A percentile compares a stretch with the other conserved stretches of the same genome.
Evolutionary conservation across 1,140 invertebrate genomes (phyloP).

Genomic region (Oncopeltus fasciatus): DNA sequence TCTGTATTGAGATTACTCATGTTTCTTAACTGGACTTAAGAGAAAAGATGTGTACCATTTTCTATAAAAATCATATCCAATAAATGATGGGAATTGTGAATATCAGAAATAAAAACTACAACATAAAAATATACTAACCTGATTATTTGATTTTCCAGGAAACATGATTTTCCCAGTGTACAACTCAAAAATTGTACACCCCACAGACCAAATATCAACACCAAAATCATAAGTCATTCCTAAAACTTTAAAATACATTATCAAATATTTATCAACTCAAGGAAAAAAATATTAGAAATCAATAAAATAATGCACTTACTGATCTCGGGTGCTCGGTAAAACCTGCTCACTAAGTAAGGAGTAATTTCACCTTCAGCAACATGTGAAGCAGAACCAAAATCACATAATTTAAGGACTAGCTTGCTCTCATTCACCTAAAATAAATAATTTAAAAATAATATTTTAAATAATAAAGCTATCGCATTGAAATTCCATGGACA

Average conservation of each 20-base stretch:
- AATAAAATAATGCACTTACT: constrained; percentile 61
- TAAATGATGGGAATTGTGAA: no score
- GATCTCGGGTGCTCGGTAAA: constrained; percentile 97
- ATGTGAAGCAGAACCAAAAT: constrained; percentile 96
- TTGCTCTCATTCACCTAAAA: constrained; percentile 89
- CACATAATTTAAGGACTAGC: constrained; percentile 89
- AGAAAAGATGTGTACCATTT: no score
- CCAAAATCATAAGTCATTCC: constrained; percentile 93
- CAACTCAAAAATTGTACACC: constrained; percentile 96
- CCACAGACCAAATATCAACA: constrained; percentile 98
- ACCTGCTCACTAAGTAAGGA: constrained; percentile 94
- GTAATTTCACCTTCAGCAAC: constrained; percentile 93
- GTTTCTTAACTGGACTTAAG: no score
- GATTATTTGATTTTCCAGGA: constrained; percentile 95
- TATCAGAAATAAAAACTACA: no score
- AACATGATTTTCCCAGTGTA: constrained; percentile 98
- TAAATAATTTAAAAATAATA: constrained; percentile 26
- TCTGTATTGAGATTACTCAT: no score
- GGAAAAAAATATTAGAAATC: not conserved
- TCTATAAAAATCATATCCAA: no score
- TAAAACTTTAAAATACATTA: constrained; percentile 48
- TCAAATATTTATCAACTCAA: not conserved
- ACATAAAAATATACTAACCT: constrained; percentile 28
- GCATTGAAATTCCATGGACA: no score
- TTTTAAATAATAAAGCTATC: no score